Evolutionary conservation across 1,140 invertebrate genomes (phyloP).

Genomic region (Sitodiplosis mosellana): DNA sequence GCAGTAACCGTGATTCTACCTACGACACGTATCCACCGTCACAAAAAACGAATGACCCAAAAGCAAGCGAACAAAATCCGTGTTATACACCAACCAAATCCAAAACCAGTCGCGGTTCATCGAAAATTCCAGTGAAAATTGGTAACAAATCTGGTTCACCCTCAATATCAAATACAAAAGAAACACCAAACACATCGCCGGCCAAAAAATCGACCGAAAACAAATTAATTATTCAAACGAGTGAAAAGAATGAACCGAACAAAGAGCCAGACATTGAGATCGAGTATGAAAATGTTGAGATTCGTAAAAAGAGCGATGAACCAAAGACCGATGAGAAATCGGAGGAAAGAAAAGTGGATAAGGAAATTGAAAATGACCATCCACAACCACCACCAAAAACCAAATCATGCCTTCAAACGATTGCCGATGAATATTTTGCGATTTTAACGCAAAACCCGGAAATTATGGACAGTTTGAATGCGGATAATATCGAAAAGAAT

Average conservation of each 20-base stretch:
- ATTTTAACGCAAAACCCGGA: conserved; percentile 57
- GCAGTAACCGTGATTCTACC: conserved; percentile 3
- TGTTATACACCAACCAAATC: conserved; percentile 5
- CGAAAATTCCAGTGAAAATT: conserved; percentile 22
- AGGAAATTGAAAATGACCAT: conserved; percentile 12
- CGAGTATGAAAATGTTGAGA: conserved; percentile 5
- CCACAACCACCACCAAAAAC: conserved; percentile 36
- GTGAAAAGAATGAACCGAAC: neutral
- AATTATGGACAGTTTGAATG: conserved; percentile 34
- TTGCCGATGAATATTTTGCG: conserved; percentile 66
- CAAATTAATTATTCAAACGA: neutral
- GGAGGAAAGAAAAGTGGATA: conserved; percentile 11
- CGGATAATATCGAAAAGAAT: conserved; percentile 51
- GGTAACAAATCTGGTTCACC: conserved; percentile 4
- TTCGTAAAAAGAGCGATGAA: conserved; percentile 17
- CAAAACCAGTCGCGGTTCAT: conserved; percentile 17
- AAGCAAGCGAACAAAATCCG: conserved; percentile 8
- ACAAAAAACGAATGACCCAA: conserved; percentile 6
- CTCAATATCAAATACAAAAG: conserved; percentile 6
- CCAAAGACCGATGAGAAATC: conserved; percentile 15
- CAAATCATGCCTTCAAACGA: conserved; percentile 38
- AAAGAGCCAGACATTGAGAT: neutral
- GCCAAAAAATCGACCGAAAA: neutral
- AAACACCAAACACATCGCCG: neutral
- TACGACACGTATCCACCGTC: conserved; percentile 21